Base-by-base conservation (phyloP, 37 sponge, comb jelly and placozoan species). In the Diacarnus erythraeanus region DNA sequence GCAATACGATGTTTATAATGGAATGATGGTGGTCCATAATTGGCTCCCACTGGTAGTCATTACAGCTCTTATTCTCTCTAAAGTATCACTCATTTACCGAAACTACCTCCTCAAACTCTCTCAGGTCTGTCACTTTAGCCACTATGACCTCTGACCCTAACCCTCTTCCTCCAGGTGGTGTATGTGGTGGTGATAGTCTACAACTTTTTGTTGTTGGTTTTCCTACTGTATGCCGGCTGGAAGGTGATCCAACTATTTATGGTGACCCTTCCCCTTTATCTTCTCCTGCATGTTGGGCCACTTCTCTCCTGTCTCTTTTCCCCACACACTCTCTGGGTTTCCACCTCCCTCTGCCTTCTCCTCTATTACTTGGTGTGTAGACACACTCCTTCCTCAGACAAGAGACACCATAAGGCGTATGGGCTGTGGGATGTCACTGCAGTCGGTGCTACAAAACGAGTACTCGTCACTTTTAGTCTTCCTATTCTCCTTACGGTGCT, bases 121-220 rank as follows among this genome's bases (percentile, higher is more conserved):
- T 31, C 34, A 65, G 66, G 66, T 65, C 33, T 34, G 34, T 3
- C 66, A 65, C n/a, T n/a, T n/a, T n/a, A n/a, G n/a, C n/a, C n/a
- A n/a, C n/a, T n/a, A n/a, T 54, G 17, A 54, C 56, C 64, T 64
- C 25, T 64, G 29, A 36, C 70, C 17, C 70, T 38, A 15, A 6
- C 76, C 37, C 10, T 40, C 61, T 23, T 35, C 21, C 44, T 64
- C 33, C 42, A 77, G 77, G 59, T 77, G 15, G 35, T 77, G 41
- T 68, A 59, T 30, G 37, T 59, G 38, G 44, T 73, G 18, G 43
- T 77, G 34, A 39, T 77, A 9, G 0, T 57, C 64, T 76, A 76
- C 84, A 84, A 84, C 43, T 37, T n/a, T 4, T 29, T 84, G 5
- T 34, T 84, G 30, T 70, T 76, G 22, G 18, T 77, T 42, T 67